A percentile compares a stretch with the other conserved stretches of the same genome.
These are phyloP conservation scores for Carabus problematicus DNA, from an alignment of 2,888 invertebrate species.

Conservation along the genomic window DNA sequence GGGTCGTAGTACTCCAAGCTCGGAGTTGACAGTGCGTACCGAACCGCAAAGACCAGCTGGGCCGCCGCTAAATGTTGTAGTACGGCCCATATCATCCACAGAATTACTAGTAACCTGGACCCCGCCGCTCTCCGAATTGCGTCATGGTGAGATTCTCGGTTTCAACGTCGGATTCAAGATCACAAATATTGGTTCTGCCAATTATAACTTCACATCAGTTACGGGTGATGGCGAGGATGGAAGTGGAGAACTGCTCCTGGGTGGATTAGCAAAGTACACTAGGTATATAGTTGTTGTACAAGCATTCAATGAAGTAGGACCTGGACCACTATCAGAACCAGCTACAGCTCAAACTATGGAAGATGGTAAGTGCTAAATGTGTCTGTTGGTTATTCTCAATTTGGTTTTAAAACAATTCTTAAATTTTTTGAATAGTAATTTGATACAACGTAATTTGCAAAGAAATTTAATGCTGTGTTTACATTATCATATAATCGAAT, in stretches of 20 bases:
- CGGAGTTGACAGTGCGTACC: slow-evolving; percentile 69
- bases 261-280: slow-evolving; percentile 70
- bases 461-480: not conserved
- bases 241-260: slow-evolving; percentile 69
- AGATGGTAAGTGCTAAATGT: slow-evolving; percentile 64
- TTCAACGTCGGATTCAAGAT: slow-evolving; percentile 75
- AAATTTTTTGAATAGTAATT: not conserved
- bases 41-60: slow-evolving; percentile 77
- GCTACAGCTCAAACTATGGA: slow-evolving; percentile 74
- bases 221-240: slow-evolving; percentile 74
- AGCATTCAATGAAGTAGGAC: slow-evolving; percentile 77
- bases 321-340: slow-evolving; percentile 74
- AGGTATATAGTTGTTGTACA: slow-evolving; percentile 74
- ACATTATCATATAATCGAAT: not conserved
- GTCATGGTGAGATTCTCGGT: slow-evolving; percentile 77
- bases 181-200: slow-evolving; percentile 62
- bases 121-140: slow-evolving; percentile 71
- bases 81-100: slow-evolving; percentile 74
- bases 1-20: slow-evolving; percentile 72
- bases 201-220: slow-evolving; percentile 73
- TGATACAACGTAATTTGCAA: not conserved
- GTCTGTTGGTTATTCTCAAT: not conserved
- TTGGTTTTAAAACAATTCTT: not conserved
- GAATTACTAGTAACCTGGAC: slow-evolving; percentile 77
- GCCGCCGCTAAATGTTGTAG: slow-evolving; percentile 71